These are phyloP conservation scores for Allophyes oxyacanthae DNA, from an alignment of 2,888 invertebrate genomes.

Conservation along the genomic window DNA sequence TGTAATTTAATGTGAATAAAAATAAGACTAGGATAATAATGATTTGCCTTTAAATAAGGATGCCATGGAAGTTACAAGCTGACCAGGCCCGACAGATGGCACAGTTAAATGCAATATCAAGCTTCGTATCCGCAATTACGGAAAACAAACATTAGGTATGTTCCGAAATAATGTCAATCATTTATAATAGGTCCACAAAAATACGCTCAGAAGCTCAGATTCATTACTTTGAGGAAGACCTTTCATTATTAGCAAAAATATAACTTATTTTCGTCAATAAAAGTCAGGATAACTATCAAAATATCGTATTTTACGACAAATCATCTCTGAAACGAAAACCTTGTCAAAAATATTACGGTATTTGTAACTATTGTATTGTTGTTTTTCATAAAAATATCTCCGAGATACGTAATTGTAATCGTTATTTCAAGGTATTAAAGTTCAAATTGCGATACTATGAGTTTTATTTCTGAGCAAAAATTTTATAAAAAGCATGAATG, in stretches of 20 bases:
- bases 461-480: slow-evolving; percentile 2
- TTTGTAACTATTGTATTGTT: slow-evolving; percentile 25
- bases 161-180: slow-evolving; percentile 34
- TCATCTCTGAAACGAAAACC: slow-evolving; percentile 56
- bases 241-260: slow-evolving; percentile 31
- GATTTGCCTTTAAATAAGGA: no score
- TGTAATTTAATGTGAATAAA: no score
- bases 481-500: slow-evolving; percentile 15
- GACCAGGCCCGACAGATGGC: no score
- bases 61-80: no score
- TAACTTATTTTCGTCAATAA: slow-evolving; percentile 44
- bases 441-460: neutral
- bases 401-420: slow-evolving; percentile 4
- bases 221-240: slow-evolving; percentile 26
- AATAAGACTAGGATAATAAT: no score
- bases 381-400: neutral
- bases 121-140: slow-evolving; percentile 9
- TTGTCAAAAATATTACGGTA: slow-evolving; percentile 60
- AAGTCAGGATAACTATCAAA: slow-evolving; percentile 47
- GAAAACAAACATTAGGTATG: neutral
- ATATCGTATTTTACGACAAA: slow-evolving; percentile 36
- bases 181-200: slow-evolving; percentile 14
- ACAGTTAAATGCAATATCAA: no score
- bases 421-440: slow-evolving; percentile 3
- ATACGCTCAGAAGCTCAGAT: slow-evolving; percentile 12